Evolutionary conservation across 2,888 invertebrate genomes (phyloP).

Genomic region (Drosophila leonis): DNA sequence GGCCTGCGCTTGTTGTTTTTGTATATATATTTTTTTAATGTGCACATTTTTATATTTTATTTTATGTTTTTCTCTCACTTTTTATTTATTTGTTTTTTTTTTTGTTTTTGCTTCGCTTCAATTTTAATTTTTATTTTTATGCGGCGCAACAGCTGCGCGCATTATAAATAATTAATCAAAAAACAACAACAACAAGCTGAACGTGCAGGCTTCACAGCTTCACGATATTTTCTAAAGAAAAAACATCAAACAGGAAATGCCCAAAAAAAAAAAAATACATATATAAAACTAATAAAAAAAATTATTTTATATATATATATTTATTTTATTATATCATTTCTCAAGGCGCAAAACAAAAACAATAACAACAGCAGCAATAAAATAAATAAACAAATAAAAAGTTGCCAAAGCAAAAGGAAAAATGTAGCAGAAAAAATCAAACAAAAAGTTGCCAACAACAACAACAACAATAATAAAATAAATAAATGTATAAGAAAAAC

Average conservation of each 20-base stretch:
- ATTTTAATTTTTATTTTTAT: constrained; percentile 55
- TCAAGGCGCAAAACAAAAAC: constrained; percentile 15
- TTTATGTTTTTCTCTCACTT: constrained; percentile 34
- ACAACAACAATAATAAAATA: constrained; percentile 33
- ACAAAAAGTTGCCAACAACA: constrained; percentile 62
- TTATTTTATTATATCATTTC: background rate
- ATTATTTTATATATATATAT: background rate
- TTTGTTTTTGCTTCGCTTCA: constrained; percentile 39
- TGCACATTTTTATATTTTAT: constrained; percentile 24
- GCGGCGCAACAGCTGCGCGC: constrained; percentile 69
- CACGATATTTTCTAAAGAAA: constrained; percentile 18
- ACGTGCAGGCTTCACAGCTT: constrained; percentile 21
- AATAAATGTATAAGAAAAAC: constrained; percentile 12
- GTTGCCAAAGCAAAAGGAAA: background rate
- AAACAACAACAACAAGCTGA: constrained; percentile 42
- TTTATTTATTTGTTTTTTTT: constrained; percentile 27
- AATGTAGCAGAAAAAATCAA: constrained; percentile 24
- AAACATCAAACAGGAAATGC: constrained; percentile 55
- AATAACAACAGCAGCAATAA: constrained; percentile 16
- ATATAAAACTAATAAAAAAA: background rate
- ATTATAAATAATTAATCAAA: constrained; percentile 75
- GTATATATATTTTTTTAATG: constrained; percentile 37
- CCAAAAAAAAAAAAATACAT: constrained; percentile 21
- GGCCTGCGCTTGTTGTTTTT: background rate
- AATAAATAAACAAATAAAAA: constrained; percentile 14